Evolutionary conservation across 92 coral and sea anemone genomes (phyloP), one percentile per base, ranked within the genome.

Genomic region (Bergia puertoricense): DNA sequence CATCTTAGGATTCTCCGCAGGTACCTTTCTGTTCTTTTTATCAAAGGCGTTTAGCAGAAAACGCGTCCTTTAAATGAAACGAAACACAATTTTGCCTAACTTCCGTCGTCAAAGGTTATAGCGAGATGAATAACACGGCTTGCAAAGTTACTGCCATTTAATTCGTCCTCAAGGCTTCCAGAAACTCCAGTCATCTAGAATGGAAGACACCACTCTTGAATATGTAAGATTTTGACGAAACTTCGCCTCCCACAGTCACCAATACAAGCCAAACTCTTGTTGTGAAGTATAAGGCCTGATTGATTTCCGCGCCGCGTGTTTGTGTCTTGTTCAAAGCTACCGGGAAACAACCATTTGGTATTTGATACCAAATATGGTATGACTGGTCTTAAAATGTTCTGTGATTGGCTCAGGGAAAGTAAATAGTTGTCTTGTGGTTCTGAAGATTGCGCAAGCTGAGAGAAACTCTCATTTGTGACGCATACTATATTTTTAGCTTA

Each of bases 41-140:
- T 54, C 0, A 62, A 62, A 18, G 69, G 30, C 69, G 23, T 62
- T 8, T 62, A 14, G 23, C n/a, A 16, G 5, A 62, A 54, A 54
- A 54, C 18, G 1, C 59, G 59, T 15, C 59, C 69, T 62, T 62
- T 62, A 18, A 62, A 62, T 62, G 69, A 23, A 23, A 62, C 2
- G 23, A 62, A 62, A 18, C 20, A 62, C 3, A 62, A 62, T 4
- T 18, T 62, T 46, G 65, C 81, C 95, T 96, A 96, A 92, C 98
- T 94, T 66, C 98, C 98, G 76, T 96, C 98, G 95, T 96, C 98
- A 89, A 93, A 92, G 75, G 94, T 94, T 88, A 96, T 89, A 92
- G 85, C 93, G 74, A 87, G 88, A 54, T 94, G 20, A 42, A 76
- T 4, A 22, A 9, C 41, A 48, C 87, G 76, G 85, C 85, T 85